Evolutionary conservation across 2,888 invertebrate species (phyloP).

Genomic region (Anorthoa munda): DNA sequence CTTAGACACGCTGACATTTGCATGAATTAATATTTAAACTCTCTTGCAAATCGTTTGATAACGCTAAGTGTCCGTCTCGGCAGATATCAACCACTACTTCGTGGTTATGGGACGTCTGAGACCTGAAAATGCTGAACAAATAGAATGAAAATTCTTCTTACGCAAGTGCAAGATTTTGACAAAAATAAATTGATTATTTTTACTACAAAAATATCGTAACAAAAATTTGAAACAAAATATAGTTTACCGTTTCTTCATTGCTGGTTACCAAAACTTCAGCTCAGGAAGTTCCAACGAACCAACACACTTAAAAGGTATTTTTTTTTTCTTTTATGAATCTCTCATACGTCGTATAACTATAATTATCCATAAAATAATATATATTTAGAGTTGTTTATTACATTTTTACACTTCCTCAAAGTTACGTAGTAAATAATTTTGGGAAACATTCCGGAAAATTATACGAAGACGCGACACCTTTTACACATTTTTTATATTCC

Average conservation of each 20-base stretch:
- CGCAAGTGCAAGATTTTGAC: not conserved
- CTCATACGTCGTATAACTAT: not conserved
- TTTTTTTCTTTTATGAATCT: too few species aligned
- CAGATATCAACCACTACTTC: slow-evolving; percentile 14
- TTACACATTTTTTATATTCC: not conserved
- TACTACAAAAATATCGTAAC: not conserved
- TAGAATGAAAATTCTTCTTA: not conserved
- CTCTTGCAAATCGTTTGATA: slow-evolving; percentile 40
- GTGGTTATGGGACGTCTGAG: not conserved
- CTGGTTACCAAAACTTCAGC: not conserved
- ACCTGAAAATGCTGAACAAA: not conserved
- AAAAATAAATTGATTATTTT: not conserved
- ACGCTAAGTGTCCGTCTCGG: slow-evolving; percentile 13
- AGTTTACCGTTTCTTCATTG: not conserved
- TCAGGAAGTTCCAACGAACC: not conserved
- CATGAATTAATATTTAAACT: slow-evolving; percentile 37
- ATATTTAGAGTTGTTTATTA: not conserved
- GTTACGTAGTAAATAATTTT: not conserved
- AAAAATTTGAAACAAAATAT: not conserved
- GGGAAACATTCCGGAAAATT: not conserved
- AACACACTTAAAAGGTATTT: slow-evolving; percentile 9
- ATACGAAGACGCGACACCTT: not conserved
- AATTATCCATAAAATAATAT: not conserved
- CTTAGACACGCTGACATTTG: slow-evolving; percentile 37
- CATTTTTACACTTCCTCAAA: not conserved